Base-by-base conservation (phyloP, 2,888 invertebrate genomes). In the Epirrhoe alternata region DNA sequence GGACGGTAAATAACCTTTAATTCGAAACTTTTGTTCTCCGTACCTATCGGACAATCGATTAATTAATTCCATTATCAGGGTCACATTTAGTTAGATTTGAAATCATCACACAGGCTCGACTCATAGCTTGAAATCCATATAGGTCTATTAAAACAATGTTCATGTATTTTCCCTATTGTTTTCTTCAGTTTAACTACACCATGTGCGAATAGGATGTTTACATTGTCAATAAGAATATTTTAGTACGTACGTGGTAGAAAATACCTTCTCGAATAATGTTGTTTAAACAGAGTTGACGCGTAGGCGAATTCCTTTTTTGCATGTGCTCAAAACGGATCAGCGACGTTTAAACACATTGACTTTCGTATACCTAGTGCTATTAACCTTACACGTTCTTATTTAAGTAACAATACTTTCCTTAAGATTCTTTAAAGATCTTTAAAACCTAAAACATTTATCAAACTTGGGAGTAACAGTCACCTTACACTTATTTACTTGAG, bases 1-100 rank as follows among this genome's bases (percentile, higher is more conserved):
- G 88, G 88, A 81, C 88, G 86, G 61, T 73, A 71, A 77, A 78
- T 75, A 77, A 75, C 85, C 86, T 86, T 81, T 79, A 69, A 72
- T 77, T 67, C 73, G 78, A 74, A 75, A 81, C 84, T 83, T 83
- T 47, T 57, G 8, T 14, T 33, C 45, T 17, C 31, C 17, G 16
- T 57, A 54, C 50, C 16, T 33, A 47, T 30, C 38, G 30, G 53
- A 61, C n/a, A 54, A 45, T 52, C 60, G 56, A 45, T 35, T 52
- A 65, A 14, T 60, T 47, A 65, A 14, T 60, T 47, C n/a, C n/a
- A 14, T 24, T 12, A 30, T 30, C 5, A 54, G 30, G 14, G 50
- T 17, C 24, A 12, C 38, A 12, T 42, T 50, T 16, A 47, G 47
- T 50, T 16, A 47, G 47, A 47, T 35, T n/a, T 35, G 53, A 30